Percentiles rank a stretch among this genome's conserved stretches.
Evolutionary conservation across 2,888 invertebrate species (phyloP).

Genomic region (Lobophora halterata): DNA sequence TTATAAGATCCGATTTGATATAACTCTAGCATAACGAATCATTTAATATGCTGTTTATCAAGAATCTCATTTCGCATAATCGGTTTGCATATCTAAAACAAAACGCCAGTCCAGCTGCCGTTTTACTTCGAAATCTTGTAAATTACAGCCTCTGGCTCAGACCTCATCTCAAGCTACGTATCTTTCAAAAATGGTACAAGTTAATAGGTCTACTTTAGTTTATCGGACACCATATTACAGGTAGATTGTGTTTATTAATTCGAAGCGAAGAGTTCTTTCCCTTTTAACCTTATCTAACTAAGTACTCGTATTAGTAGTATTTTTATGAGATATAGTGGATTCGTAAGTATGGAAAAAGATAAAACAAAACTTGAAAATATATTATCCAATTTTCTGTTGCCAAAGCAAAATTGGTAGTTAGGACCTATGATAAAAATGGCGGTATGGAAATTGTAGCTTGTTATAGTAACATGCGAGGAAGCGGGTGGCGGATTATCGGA

Average conservation of each 20-base stretch:
- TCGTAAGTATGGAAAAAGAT: neutral
- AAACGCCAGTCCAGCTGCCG: conserved; percentile 68
- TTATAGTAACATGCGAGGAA: conserved; percentile 61
- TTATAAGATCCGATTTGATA: conserved; percentile 23
- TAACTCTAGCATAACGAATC: conserved; percentile 47
- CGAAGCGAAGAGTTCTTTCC: too few relatives aligned
- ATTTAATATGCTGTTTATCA: conserved; percentile 71
- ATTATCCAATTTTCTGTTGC: too few relatives aligned
- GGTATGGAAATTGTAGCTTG: conserved; percentile 54
- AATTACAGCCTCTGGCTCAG: conserved; percentile 67
- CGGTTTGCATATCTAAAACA: conserved; percentile 56
- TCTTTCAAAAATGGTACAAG: conserved; percentile 50
- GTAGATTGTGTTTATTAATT: neutral
- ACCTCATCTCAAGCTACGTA: conserved; percentile 60
- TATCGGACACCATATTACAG: conserved; percentile 6
- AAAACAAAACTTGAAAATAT: too few relatives aligned
- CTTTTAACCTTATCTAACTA: too few relatives aligned
- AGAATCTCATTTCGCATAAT: conserved; percentile 70
- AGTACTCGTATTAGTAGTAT: too few relatives aligned
- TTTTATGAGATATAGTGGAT: too few relatives aligned
- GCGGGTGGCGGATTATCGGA: conserved; percentile 53
- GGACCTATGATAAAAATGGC: conserved; percentile 18
- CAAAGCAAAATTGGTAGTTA: conserved; percentile 1
- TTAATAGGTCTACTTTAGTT: conserved; percentile 38
- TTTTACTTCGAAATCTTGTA: conserved; percentile 59